phyloP scores from a whole-genome alignment of 2,888 invertebrate genomes.

The Trilocha varians region DNA sequence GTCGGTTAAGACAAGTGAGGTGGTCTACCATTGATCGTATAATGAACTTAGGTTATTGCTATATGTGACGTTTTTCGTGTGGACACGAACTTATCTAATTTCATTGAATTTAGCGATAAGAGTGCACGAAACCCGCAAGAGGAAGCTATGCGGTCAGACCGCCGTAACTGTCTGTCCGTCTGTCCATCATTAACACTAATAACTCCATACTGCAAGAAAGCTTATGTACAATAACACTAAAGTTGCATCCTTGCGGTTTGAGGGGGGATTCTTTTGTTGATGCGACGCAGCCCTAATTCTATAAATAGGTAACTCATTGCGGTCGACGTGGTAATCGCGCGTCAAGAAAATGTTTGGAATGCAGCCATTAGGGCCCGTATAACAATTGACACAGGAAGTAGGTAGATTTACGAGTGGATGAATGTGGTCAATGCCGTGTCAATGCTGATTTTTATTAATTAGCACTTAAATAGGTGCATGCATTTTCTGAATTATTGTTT shows the following conservation, averaged over 20 bases:
- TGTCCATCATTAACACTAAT: slow-evolving; percentile 60
- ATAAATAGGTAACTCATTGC: slow-evolving; percentile 57
- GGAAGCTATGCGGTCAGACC: slow-evolving; percentile 46
- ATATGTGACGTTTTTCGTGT: neutral
- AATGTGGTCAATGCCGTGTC: slow-evolving; percentile 21
- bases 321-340: slow-evolving; percentile 52
- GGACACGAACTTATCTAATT: neutral
- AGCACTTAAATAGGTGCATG: neutral
- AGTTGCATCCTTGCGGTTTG: slow-evolving; percentile 52
- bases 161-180: slow-evolving; percentile 36
- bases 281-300: slow-evolving; percentile 43
- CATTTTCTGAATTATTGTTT: too few species aligned
- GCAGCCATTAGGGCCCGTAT: slow-evolving; percentile 20
- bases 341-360: slow-evolving; percentile 44
- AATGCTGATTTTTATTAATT: neutral
- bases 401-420: slow-evolving; percentile 16
- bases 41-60: too few species aligned
- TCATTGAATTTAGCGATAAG: neutral
- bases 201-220: slow-evolving; percentile 45
- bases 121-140: slow-evolving; percentile 17
- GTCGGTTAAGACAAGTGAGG: too few species aligned
- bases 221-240: slow-evolving; percentile 34
- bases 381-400: slow-evolving; percentile 36
- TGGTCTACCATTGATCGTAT: too few species aligned
- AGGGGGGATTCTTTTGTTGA: slow-evolving; percentile 36